phyloP scores from a whole-genome alignment of 2,113 vertebrate genomes.

The Ascaphus truei region DNA sequence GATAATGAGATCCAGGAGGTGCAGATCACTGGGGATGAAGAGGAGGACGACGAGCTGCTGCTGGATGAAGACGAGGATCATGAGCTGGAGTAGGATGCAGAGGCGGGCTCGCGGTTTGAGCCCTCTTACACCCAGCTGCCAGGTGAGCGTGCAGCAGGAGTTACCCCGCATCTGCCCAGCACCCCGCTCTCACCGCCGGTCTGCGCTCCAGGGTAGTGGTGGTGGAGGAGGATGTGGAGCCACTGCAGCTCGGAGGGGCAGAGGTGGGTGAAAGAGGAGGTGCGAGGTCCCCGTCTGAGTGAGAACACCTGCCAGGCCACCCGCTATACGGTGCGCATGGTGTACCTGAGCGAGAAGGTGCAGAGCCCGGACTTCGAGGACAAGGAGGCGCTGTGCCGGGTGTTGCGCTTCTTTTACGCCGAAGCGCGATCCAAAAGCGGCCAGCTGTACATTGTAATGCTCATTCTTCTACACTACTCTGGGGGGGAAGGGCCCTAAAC shows the following conservation, averaged over 20 bases:
- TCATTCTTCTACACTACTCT: no score
- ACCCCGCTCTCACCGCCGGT: slow-evolving; percentile 59
- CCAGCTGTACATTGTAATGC: slow-evolving; percentile 93
- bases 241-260: slow-evolving; percentile 49
- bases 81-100: slow-evolving; percentile 72
- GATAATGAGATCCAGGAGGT: slow-evolving; percentile 70
- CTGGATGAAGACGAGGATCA: slow-evolving; percentile 58
- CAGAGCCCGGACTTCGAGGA: slow-evolving; percentile 97
- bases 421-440: slow-evolving; percentile 96
- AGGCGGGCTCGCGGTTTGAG: slow-evolving; percentile 51
- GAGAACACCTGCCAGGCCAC: slow-evolving; percentile 96
- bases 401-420: slow-evolving; percentile 92
- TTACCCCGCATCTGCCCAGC: slow-evolving; percentile 23
- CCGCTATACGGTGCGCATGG: slow-evolving; percentile 92
- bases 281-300: slow-evolving; percentile 75
- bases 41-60: slow-evolving; percentile 58
- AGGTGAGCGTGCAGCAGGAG: slow-evolving; percentile 49
- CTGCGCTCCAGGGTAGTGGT: slow-evolving; percentile 62
- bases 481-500: no score
- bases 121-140: slow-evolving; percentile 25
- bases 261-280: slow-evolving; percentile 56
- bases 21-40: slow-evolving; percentile 83
- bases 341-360: slow-evolving; percentile 91
- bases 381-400: slow-evolving; percentile 88
- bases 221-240: slow-evolving; percentile 53